A percentile compares a stretch with the other conserved stretches of the same genome.
Conservation (phyloP, 2,797 vertebrate genomes). For the Gallirallus australis region DNA sequence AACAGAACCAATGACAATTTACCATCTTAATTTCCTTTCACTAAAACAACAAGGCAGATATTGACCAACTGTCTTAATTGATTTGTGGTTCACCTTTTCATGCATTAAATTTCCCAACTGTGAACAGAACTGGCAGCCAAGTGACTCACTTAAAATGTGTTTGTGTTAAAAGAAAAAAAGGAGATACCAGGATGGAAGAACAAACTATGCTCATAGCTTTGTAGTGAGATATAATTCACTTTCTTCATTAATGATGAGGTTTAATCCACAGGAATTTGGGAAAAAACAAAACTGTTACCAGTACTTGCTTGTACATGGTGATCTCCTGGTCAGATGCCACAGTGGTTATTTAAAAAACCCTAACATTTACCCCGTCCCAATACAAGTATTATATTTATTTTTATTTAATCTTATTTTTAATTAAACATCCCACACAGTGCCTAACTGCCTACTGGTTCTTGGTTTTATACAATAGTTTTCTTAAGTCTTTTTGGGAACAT, state of each 20-base stretch:
- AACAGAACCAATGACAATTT: slow-evolving; percentile 57
- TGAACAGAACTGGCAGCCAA: neutral
- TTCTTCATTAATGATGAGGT: neutral
- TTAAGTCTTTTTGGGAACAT: neutral
- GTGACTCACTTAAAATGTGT: neutral
- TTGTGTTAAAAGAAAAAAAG: neutral
- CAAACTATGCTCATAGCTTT: neutral
- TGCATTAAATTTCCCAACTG: slow-evolving; percentile 10
- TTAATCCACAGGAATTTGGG: neutral
- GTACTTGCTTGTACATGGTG: neutral
- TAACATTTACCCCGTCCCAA: neutral
- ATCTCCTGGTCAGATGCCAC: neutral
- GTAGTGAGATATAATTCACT: neutral
- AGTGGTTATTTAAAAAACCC: neutral
- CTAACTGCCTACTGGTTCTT: neutral
- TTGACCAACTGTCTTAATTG: slow-evolving; percentile 60
- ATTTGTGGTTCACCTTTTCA: slow-evolving; percentile 41
- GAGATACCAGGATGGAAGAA: neutral
- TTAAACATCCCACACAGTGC: neutral
- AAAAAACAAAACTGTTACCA: neutral
- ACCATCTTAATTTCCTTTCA: slow-evolving; percentile 58
- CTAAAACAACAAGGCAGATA: slow-evolving; percentile 63
- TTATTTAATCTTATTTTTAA: neutral
- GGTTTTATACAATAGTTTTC: neutral
- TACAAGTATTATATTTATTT: neutral